These are phyloP conservation scores for Lomographa bimaculata DNA, from an alignment of 2,888 invertebrate species.

Conservation along the genomic window DNA sequence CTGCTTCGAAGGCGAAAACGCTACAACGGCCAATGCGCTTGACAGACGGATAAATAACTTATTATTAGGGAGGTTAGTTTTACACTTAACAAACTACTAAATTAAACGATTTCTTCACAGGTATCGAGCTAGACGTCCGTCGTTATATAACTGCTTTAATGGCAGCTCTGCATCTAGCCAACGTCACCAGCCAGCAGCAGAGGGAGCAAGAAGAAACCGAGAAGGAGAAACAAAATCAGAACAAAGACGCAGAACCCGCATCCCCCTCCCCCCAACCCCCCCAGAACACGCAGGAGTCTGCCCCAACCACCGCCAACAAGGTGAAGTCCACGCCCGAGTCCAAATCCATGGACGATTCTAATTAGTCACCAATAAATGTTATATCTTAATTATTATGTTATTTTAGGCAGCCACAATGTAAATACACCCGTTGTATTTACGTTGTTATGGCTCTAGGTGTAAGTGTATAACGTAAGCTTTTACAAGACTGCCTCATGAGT, in stretches of 20 bases:
- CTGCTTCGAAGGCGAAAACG: too few species aligned
- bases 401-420: slow-evolving; percentile 51
- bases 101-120: too few species aligned
- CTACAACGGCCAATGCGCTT: too few species aligned
- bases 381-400: slow-evolving; percentile 30
- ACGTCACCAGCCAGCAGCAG: slow-evolving; percentile 65
- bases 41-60: too few species aligned
- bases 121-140: slow-evolving; percentile 69
- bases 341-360: slow-evolving; percentile 55
- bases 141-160: slow-evolving; percentile 71
- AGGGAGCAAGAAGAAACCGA: slow-evolving; percentile 39
- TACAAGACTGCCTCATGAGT: slow-evolving; percentile 51
- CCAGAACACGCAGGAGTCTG: slow-evolving; percentile 36
- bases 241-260: slow-evolving; percentile 40
- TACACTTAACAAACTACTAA: too few species aligned
- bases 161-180: slow-evolving; percentile 72
- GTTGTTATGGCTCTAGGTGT: slow-evolving; percentile 62
- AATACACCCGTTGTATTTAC: slow-evolving; percentile 55
- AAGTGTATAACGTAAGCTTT: slow-evolving; percentile 42
- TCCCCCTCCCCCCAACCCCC: slow-evolving; percentile 36
- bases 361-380: slow-evolving; percentile 11
- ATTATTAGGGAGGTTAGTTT: too few species aligned
- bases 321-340: slow-evolving; percentile 69
- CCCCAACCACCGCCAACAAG: slow-evolving; percentile 57
- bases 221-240: slow-evolving; percentile 23